Percentiles rank a stretch among this genome's conserved stretches.
Evolutionary conservation across 2,797 vertebrate genomes (phyloP).

Genomic region (Aphelocoma californica): DNA sequence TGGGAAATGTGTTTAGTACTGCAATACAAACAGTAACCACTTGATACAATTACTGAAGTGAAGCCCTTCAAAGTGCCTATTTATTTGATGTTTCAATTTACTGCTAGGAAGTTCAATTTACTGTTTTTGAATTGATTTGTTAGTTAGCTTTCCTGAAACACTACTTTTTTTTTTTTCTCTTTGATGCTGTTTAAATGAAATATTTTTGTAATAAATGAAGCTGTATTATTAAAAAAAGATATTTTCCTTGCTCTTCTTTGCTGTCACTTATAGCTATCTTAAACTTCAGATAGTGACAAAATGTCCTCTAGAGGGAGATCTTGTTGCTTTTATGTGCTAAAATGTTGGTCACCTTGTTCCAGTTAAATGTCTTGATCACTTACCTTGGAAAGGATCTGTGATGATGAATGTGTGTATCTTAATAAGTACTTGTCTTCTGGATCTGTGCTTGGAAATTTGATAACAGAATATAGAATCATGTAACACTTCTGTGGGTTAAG

Average conservation of each 20-base stretch:
- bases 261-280: not conserved
- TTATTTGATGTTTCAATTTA: not conserved
- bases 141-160: not conserved
- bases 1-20: not conserved
- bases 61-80: not conserved
- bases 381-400: not conserved
- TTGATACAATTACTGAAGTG: not conserved
- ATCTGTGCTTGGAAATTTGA: not conserved
- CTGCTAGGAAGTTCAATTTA: not conserved
- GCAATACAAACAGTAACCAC: not conserved
- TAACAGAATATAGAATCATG: not conserved
- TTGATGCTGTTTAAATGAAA: not conserved
- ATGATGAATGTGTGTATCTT: not conserved
- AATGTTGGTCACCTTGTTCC: not conserved
- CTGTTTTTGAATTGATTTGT: not conserved
- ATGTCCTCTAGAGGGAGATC: constrained; percentile 59
- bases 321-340: constrained; percentile 13
- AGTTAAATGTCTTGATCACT: not conserved
- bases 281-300: not conserved
- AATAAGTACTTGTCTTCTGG: not conserved
- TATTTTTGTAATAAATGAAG: not conserved
- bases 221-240: not conserved
- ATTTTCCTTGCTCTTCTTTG: not conserved
- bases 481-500: not conserved
- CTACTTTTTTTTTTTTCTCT: not conserved